Conservation (phyloP, 2,888 invertebrate species). For the Drosophila fulvimacula region DNA sequence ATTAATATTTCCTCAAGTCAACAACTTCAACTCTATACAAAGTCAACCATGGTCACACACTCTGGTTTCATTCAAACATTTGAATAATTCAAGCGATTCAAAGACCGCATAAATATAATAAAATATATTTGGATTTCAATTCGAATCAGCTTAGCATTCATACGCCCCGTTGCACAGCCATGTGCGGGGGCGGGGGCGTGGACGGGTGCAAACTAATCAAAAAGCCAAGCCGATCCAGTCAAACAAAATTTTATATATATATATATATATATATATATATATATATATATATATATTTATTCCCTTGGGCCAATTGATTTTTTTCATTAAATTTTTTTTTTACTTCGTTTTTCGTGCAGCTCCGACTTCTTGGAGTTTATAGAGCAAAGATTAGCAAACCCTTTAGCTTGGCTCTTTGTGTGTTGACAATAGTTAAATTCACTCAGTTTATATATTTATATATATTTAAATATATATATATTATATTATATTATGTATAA, state of each 20-base stretch:
- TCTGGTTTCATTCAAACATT: neutral
- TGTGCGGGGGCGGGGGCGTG: neutral
- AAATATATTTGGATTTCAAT: constrained; percentile 12
- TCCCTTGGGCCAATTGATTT: constrained; percentile 70
- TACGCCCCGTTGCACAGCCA: constrained; percentile 31
- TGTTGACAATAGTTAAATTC: constrained; percentile 34
- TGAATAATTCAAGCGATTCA: constrained; percentile 5
- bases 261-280: neutral
- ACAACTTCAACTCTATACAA: neutral
- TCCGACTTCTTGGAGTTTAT: constrained; percentile 4
- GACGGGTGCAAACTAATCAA: constrained; percentile 8
- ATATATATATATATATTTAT: constrained; percentile 25
- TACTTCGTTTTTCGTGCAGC: constrained; percentile 10
- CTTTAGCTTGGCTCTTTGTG: constrained; percentile 16
- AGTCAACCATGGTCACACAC: neutral
- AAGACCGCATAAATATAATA: neutral
- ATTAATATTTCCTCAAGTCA: neutral
- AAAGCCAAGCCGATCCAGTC: constrained; percentile 17
- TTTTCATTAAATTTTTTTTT: constrained; percentile 38
- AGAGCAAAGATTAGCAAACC: constrained; percentile 26
- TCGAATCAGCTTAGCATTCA: constrained; percentile 7
- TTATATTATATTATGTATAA: constrained; percentile 44
- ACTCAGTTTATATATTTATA: constrained; percentile 20
- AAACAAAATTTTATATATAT: constrained; percentile 10
- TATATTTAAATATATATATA: neutral